These are phyloP conservation scores for Drosophila birchii DNA, from an alignment of 2,888 invertebrate species.

Conservation along the genomic window DNA sequence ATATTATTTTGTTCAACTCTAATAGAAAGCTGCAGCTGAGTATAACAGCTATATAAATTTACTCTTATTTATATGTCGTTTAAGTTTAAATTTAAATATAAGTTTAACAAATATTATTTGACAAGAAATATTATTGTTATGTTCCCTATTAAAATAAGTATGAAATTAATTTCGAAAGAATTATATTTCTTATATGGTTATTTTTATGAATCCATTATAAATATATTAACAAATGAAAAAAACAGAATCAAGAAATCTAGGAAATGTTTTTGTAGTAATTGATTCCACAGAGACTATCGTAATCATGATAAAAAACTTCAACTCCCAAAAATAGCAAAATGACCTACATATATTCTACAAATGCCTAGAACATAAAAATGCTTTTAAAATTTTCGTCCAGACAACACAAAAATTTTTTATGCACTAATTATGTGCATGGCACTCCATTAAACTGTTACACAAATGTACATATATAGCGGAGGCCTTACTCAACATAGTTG, in stretches of 20 bases:
- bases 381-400: background rate
- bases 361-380: background rate
- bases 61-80: too few species aligned
- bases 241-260: background rate
- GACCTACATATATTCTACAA: background rate
- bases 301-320: background rate
- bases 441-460: slow-evolving; percentile 2
- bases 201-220: background rate
- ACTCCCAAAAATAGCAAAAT: background rate
- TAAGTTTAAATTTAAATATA: too few species aligned
- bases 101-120: background rate
- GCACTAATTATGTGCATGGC: slow-evolving; percentile 14
- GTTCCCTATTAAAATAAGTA: background rate
- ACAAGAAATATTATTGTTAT: background rate
- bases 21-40: background rate
- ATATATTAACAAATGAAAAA: background rate
- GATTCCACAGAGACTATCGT: too few species aligned
- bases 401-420: background rate
- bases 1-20: background rate
- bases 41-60: too few species aligned
- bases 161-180: too few species aligned
- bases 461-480: background rate
- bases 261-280: background rate
- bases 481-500: background rate
- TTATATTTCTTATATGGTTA: too few species aligned